phyloP scores from a whole-genome alignment of 2,113 vertebrate genomes.

The Otus sunia region DNA sequence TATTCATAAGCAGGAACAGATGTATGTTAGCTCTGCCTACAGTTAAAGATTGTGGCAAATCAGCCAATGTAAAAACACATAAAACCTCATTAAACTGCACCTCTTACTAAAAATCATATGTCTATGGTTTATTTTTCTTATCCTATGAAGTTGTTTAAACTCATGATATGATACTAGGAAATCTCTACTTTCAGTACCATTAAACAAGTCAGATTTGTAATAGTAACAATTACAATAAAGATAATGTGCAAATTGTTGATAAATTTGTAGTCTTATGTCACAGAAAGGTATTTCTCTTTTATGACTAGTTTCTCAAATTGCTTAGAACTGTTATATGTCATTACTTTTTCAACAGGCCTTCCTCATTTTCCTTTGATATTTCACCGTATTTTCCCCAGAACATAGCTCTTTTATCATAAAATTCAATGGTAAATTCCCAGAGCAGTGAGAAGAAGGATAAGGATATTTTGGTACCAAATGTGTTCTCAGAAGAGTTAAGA shows the following conservation, averaged over 20 bases:
- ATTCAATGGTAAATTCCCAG: background rate
- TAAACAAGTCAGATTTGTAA: background rate
- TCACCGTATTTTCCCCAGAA: background rate
- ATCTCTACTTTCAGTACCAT: background rate
- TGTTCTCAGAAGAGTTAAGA: background rate
- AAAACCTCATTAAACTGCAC: background rate
- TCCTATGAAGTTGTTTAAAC: background rate
- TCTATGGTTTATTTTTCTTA: background rate
- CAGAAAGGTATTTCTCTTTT: background rate
- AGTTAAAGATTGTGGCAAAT: background rate
- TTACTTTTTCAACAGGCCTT: background rate
- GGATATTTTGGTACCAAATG: background rate
- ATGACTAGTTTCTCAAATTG: background rate
- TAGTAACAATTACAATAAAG: background rate
- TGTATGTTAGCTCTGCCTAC: background rate
- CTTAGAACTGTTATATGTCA: background rate
- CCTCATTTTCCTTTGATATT: background rate
- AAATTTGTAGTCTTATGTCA: background rate
- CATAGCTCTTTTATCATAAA: background rate
- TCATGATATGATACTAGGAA: background rate
- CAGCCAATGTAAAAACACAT: background rate
- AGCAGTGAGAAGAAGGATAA: background rate
- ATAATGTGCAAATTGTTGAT: background rate
- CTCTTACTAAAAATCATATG: background rate
- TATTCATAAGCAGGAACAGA: background rate